Conservation (phyloP, 2,888 invertebrate genomes). For the Geotrupes spiniger region DNA sequence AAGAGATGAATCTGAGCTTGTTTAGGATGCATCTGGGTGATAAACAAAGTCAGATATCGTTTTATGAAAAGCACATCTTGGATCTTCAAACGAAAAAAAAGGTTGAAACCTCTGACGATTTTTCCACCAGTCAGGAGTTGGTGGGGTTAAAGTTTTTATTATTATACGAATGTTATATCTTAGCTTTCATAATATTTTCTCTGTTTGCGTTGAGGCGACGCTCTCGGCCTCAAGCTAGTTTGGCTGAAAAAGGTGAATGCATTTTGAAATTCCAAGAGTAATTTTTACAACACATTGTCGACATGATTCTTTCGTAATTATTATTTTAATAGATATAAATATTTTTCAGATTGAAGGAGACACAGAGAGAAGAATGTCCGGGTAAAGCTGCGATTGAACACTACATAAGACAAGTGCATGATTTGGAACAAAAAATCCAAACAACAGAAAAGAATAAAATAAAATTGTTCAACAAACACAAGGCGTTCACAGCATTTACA, state of each 20-base stretch:
- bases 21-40: slow-evolving; percentile 44
- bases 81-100: slow-evolving; percentile 41
- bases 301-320: slow-evolving; percentile 36
- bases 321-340: neutral
- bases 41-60: slow-evolving; percentile 45
- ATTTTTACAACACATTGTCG: slow-evolving; percentile 61
- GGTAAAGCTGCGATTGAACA: slow-evolving; percentile 44
- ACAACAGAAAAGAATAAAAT: no score
- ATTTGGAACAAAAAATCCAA: no score
- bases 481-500: no score
- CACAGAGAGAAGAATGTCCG: slow-evolving; percentile 29
- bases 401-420: slow-evolving; percentile 49
- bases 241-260: slow-evolving; percentile 63
- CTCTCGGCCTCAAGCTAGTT: slow-evolving; percentile 57
- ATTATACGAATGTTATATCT: no score
- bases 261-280: slow-evolving; percentile 61
- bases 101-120: slow-evolving; percentile 3
- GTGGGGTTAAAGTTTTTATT: no score
- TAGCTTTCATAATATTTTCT: no score
- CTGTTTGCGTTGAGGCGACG: slow-evolving; percentile 46
- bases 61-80: slow-evolving; percentile 45
- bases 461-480: no score
- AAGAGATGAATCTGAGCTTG: slow-evolving; percentile 42
- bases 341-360: slow-evolving; percentile 28
- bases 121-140: no score